phyloP scores from a whole-genome alignment of 2,888 invertebrate genomes.

The Eulithis prunata region DNA sequence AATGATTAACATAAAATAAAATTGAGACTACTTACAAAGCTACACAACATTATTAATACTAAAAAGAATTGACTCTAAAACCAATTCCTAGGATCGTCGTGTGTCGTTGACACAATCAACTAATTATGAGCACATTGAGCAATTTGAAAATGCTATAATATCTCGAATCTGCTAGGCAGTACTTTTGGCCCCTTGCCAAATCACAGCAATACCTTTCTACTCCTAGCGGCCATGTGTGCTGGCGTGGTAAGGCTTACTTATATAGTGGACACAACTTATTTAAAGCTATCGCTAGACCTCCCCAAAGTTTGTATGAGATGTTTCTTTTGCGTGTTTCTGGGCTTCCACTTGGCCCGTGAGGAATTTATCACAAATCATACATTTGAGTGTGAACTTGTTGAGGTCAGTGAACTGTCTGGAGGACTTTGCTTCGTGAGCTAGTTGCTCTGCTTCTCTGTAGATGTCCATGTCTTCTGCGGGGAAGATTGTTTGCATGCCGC shows the following conservation, averaged over 20 bases:
- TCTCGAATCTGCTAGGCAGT: background rate
- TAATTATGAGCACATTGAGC: slow-evolving; percentile 9
- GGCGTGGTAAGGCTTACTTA: too few species aligned
- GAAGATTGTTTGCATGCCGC: slow-evolving; percentile 91
- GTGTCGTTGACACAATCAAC: background rate
- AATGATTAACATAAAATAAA: too few species aligned
- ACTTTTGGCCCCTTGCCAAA: slow-evolving; percentile 2
- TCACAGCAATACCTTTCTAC: background rate
- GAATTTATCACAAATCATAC: slow-evolving; percentile 90
- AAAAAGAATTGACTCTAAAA: background rate
- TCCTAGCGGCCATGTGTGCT: too few species aligned
- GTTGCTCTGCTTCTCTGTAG: slow-evolving; percentile 91
- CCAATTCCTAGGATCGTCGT: background rate
- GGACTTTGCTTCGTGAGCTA: slow-evolving; percentile 94
- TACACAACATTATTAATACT: background rate
- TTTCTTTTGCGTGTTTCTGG: slow-evolving; percentile 92
- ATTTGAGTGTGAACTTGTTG: slow-evolving; percentile 92
- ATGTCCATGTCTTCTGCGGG: slow-evolving; percentile 89
- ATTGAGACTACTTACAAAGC: too few species aligned
- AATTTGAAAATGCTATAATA: background rate
- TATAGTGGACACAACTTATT: slow-evolving; percentile 42
- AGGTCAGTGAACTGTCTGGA: slow-evolving; percentile 96
- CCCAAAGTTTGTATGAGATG: slow-evolving; percentile 92
- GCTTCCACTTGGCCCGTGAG: slow-evolving; percentile 93
- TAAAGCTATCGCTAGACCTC: slow-evolving; percentile 84